These are phyloP conservation scores for Saccopteryx bilineata DNA, from an alignment of 2,113 vertebrate species.

Conservation along the genomic window DNA sequence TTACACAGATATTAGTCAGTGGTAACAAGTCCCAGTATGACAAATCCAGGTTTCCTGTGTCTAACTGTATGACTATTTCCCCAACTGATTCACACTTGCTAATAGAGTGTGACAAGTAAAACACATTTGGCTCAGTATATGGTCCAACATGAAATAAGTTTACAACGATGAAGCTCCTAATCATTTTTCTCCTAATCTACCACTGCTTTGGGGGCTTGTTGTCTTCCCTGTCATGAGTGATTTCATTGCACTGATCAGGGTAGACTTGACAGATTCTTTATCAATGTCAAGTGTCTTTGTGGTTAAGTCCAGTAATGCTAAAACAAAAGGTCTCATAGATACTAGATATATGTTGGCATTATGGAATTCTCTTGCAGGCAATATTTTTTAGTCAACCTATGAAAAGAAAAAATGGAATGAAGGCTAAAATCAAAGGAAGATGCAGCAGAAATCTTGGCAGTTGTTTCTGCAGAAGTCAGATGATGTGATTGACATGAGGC, in stretches of 20 bases:
- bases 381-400: constrained; percentile 84
- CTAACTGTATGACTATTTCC: constrained; percentile 83
- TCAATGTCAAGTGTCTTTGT: constrained; percentile 89
- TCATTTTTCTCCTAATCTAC: constrained; percentile 69
- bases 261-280: constrained; percentile 88
- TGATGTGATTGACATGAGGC: constrained; percentile 84
- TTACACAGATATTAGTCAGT: constrained; percentile 80
- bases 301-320: constrained; percentile 87
- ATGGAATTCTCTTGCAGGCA: constrained; percentile 87
- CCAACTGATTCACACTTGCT: constrained; percentile 86
- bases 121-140: constrained; percentile 83
- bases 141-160: constrained; percentile 84
- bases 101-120: constrained; percentile 85
- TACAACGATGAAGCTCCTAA: constrained; percentile 81
- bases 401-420: constrained; percentile 88
- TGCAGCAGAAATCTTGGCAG: constrained; percentile 81
- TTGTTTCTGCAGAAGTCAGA: constrained; percentile 86
- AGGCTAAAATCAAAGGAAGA: constrained; percentile 86
- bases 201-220: constrained; percentile 81
- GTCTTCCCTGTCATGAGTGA: constrained; percentile 85
- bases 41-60: constrained; percentile 86
- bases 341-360: constrained; percentile 87
- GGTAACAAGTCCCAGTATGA: constrained; percentile 86
- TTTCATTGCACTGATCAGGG: constrained; percentile 86
- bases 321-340: constrained; percentile 88